Base-by-base conservation (phyloP, 2,797 vertebrate species). In the Acomys russatus region DNA sequence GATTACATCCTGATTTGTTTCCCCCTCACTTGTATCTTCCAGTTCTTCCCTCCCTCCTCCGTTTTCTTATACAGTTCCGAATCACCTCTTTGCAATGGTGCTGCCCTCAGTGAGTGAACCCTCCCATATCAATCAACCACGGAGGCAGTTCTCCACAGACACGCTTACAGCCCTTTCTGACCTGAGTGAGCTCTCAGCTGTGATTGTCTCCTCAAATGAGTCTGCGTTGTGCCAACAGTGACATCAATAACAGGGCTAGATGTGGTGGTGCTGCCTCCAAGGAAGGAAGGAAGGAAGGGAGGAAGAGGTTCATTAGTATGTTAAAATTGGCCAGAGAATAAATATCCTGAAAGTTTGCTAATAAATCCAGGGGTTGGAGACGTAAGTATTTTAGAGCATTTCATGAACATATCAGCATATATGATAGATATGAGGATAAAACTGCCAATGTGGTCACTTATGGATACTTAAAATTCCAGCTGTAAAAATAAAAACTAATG, bases 391-490 rank as follows among this genome's bases (percentile, higher is more conserved):
- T 95, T 18, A 33, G 44, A 86, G 28, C 56, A 15, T 87, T 93
- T 23, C 35, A 56, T 84, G 86, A 88, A 38, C 70, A 86, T 66
- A n/a, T 76, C 93, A 79, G 90, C 20, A 44, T 54, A 83, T 59
- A 28, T 63, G 71, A 94, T 12, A 79, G 10, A 74, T 73, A 61
- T 82, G 30, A 96, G 92, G 33, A 90, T 83, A 79, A 89, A 95
- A 77, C 33, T 78, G 63, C 23, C 23, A 77, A 51, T 56, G 25
- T 79, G 15, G 28, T 2, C 1, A 71, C 10, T 83, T 83, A 68
- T 79, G 14, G 82, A 90, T 68, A 93, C 12, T 61, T 70, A 86
- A 89, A 87, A 64, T 51, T 25, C 28, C 8, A 92, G 63, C 18
- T 88, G 15, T 83, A 4, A 92, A 22, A 38, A 82, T 63, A 92